phyloP scores from a whole-genome alignment of 1,140 invertebrate species.

The Ceratina japonica region DNA sequence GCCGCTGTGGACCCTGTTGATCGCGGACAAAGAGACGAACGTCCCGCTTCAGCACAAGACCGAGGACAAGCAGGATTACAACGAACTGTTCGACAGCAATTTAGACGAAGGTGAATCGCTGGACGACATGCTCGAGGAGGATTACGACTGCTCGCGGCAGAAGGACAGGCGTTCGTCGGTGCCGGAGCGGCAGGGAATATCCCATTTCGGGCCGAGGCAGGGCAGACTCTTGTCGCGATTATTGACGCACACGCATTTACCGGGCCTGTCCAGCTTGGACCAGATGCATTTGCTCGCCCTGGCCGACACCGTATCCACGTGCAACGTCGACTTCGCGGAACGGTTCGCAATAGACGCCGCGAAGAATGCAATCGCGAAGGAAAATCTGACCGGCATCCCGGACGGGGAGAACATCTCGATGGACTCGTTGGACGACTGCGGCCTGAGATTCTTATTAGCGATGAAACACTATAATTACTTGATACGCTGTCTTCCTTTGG shows the following conservation, averaged over 20 bases:
- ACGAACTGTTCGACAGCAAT: constrained; percentile 91
- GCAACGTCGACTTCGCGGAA: constrained; percentile 92
- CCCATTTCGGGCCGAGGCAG: constrained; percentile 91
- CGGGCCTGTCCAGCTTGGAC: constrained; percentile 97
- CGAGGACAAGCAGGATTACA: constrained; percentile 86
- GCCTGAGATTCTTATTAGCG: constrained; percentile 95
- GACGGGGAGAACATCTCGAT: constrained; percentile 83
- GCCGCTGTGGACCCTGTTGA: constrained; percentile 96
- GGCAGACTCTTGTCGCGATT: constrained; percentile 90
- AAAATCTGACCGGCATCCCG: constrained; percentile 83
- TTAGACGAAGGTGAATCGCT: constrained; percentile 89
- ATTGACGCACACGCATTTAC: constrained; percentile 97
- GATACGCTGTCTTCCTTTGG: constrained; percentile 91
- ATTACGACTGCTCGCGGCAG: constrained; percentile 82
- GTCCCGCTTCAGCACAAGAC: constrained; percentile 67
- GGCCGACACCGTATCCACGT: constrained; percentile 98
- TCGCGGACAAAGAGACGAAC: constrained; percentile 92
- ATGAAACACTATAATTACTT: constrained; percentile 99
- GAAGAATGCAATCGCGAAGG: constrained; percentile 85
- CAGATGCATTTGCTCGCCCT: constrained; percentile 99
- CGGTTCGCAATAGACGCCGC: constrained; percentile 89
- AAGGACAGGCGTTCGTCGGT: constrained; percentile 84
- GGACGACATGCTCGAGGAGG: constrained; percentile 88
- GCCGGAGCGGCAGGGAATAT: constrained; percentile 86
- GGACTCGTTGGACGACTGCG: constrained; percentile 98